phyloP scores from a whole-genome alignment of 2,113 vertebrate genomes.

The rat (Rattus norvegicus) region GRCr8 NC_086023.1:87988501-87989000 shows the following conservation, averaged over 20 bases:
- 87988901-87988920: background rate
- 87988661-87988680: background rate
- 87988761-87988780: background rate
- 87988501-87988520: background rate
- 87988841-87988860: no score
- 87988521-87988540: background rate
- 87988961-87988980: no score
- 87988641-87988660: background rate
- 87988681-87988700: background rate
- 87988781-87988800: background rate
- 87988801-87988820: background rate
- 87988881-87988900: background rate
- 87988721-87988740: background rate
- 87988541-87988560: background rate
- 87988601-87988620: background rate
- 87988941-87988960: background rate
- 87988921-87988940: background rate
- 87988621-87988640: background rate
- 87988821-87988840: background rate
- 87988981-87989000: background rate
- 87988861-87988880: background rate
- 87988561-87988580: background rate
- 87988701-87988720: background rate
- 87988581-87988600: background rate
- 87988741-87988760: background rate